phyloP scores from a whole-genome alignment of 2,113 vertebrate genomes.

The Crypturellus undulatus region DNA sequence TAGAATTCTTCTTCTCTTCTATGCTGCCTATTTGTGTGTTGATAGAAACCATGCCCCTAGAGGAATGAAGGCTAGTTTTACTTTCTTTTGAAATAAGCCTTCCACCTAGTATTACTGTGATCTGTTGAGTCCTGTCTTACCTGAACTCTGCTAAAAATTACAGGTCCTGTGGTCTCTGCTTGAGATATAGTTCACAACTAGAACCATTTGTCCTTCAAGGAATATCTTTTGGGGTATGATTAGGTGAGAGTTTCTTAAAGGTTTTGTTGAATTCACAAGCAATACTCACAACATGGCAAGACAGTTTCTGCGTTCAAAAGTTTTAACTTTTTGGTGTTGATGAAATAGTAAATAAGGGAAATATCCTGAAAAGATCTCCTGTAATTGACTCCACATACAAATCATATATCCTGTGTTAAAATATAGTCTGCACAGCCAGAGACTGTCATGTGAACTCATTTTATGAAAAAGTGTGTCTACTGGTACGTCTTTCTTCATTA shows the following conservation, averaged over 20 bases:
- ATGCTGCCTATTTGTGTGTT: not conserved
- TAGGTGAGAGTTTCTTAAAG: rapidly evolving
- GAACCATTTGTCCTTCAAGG: not conserved
- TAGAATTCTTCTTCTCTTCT: constrained; percentile 20
- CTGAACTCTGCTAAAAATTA: not conserved
- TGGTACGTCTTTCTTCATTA: not conserved
- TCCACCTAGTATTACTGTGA: not conserved
- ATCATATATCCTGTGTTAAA: not conserved
- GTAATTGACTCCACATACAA: not conserved
- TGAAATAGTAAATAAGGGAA: not conserved
- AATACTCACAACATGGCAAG: not conserved
- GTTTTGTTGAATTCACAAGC: not conserved
- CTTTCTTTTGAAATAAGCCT: not conserved
- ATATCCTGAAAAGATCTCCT: not conserved
- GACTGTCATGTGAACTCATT: not conserved
- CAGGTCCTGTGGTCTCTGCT: not conserved
- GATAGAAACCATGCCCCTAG: not conserved
- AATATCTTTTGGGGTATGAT: not conserved
- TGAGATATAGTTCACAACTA: not conserved
- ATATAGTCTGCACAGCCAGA: not conserved
- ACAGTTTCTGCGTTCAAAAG: not conserved
- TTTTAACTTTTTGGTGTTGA: not conserved
- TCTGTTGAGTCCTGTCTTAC: not conserved
- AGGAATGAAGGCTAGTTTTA: not conserved
- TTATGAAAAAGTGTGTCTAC: not conserved